Evolutionary conservation across 2,113 vertebrate species (phyloP).

Genomic region (Larimichthys polyactis): DNA sequence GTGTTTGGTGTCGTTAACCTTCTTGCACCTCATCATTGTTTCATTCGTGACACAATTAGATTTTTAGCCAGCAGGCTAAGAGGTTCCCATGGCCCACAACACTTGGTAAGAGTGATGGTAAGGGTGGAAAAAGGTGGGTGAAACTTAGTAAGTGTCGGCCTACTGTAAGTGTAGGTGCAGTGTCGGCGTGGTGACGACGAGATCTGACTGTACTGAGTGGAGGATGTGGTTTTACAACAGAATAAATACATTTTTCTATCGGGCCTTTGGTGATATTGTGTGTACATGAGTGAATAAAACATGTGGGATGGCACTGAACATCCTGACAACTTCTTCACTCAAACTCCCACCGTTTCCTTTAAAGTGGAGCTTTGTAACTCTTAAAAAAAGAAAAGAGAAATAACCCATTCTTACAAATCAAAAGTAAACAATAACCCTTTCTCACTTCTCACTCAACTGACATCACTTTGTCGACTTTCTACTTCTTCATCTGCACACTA

Average conservation of each 20-base stretch:
- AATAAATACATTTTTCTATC: neutral
- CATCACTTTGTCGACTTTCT: too few species aligned
- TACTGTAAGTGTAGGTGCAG: conserved; percentile 13
- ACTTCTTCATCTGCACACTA: too few species aligned
- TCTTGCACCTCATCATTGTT: neutral
- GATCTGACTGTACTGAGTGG: neutral
- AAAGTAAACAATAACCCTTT: too few species aligned
- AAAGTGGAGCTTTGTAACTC: neutral
- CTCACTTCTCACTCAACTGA: too few species aligned
- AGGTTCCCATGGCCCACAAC: neutral
- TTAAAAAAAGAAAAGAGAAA: too few species aligned
- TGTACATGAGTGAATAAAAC: conserved; percentile 1
- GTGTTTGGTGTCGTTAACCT: neutral
- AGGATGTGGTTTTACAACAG: conserved; percentile 10
- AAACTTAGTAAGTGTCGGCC: neutral
- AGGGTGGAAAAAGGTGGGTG: conserved; percentile 14
- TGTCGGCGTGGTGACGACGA: neutral
- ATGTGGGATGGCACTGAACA: neutral
- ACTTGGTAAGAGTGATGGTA: neutral
- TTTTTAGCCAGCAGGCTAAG: neutral
- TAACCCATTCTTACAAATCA: too few species aligned
- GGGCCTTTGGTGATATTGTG: neutral
- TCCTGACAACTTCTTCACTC: conserved; percentile 1
- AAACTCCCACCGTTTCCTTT: neutral
- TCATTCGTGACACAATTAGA: neutral